phyloP scores from a whole-genome alignment of 2,888 invertebrate species.

The Sisyra nigra region DNA sequence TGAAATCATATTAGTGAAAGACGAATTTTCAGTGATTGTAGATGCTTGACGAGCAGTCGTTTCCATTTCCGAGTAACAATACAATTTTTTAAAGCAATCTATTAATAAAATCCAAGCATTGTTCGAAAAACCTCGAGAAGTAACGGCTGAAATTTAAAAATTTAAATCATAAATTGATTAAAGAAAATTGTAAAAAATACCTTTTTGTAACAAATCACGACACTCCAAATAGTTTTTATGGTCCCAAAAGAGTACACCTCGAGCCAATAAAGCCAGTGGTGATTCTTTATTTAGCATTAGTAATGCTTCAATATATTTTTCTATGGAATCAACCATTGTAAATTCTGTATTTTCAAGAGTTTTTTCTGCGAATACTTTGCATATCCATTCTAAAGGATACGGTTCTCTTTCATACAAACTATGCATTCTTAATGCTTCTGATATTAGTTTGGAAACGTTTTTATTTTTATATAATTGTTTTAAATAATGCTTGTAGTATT shows the following conservation, averaged over 20 bases:
- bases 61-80: constrained; percentile 33
- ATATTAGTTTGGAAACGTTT: constrained; percentile 27
- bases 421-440: constrained; percentile 31
- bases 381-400: constrained; percentile 42
- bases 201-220: constrained; percentile 29
- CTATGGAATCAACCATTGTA: constrained; percentile 23
- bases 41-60: constrained; percentile 23
- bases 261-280: constrained; percentile 41
- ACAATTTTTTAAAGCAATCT: constrained; percentile 29
- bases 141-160: constrained; percentile 21
- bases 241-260: constrained; percentile 37
- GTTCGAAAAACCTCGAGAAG: constrained; percentile 26
- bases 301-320: constrained; percentile 33
- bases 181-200: constrained; percentile 15
- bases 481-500: constrained; percentile 31
- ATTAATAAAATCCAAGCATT: constrained; percentile 33
- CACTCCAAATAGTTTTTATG: constrained; percentile 37
- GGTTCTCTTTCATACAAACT: constrained; percentile 29
- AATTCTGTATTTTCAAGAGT: constrained; percentile 19
- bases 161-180: constrained; percentile 10
- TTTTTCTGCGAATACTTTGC: constrained; percentile 36
- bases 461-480: constrained; percentile 29
- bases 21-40: constrained; percentile 20
- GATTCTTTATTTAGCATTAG: constrained; percentile 39
- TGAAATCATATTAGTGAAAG: constrained; percentile 20